Conservation (phyloP, 2,113 vertebrate species). For the Pterocles burchelli region DNA sequence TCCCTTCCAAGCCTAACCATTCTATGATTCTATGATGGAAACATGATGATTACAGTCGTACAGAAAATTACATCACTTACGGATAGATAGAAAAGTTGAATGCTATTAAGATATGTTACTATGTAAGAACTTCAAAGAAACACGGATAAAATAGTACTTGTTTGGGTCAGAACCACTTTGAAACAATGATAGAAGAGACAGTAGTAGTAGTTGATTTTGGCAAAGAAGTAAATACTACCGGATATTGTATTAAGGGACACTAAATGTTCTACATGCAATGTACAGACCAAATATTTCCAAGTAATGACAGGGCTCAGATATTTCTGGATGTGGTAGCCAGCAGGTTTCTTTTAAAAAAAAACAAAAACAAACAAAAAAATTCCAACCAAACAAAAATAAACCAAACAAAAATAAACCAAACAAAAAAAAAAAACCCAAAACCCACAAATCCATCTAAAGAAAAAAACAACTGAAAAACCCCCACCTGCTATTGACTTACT, state of each 20-base stretch:
- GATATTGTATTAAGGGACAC: background rate
- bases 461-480: background rate
- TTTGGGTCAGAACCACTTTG: background rate
- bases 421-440: background rate
- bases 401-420: no score
- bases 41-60: background rate
- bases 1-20: no score
- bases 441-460: background rate
- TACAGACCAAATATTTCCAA: background rate
- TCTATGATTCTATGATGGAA: background rate
- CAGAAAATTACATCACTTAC: background rate
- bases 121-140: background rate
- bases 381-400: background rate
- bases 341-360: background rate
- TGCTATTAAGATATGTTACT: background rate
- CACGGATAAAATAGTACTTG: background rate
- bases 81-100: background rate
- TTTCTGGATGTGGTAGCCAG: background rate
- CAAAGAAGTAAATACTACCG: background rate
- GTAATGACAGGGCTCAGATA: background rate
- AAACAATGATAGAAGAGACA: background rate
- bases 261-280: background rate
- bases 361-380: background rate
- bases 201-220: background rate
- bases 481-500: background rate